These are phyloP conservation scores for Siniperca knerii DNA, from an alignment of 2,113 vertebrate genomes.

Conservation along the genomic window DNA sequence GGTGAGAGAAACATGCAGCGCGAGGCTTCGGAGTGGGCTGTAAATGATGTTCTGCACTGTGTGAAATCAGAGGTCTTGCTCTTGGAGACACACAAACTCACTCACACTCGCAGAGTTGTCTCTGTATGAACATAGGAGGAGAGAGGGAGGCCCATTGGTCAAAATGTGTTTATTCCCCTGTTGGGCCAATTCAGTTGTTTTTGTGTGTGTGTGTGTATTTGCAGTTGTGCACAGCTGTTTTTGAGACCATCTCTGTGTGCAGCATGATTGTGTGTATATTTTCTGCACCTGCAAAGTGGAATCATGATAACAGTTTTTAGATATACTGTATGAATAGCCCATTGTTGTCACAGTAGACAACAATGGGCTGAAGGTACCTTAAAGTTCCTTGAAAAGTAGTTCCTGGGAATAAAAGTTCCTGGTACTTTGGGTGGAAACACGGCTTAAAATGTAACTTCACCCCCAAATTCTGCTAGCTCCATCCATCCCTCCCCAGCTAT, in stretches of 20 bases:
- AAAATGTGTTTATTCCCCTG: constrained; percentile 36
- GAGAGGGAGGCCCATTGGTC: constrained; percentile 51
- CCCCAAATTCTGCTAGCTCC: too few relatives aligned
- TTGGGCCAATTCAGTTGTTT: constrained; percentile 25
- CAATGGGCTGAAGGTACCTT: too few relatives aligned
- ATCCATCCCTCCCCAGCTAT: too few relatives aligned
- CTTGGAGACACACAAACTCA: constrained; percentile 5
- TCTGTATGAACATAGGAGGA: constrained; percentile 5
- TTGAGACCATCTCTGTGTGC: not conserved
- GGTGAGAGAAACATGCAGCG: constrained; percentile 18
- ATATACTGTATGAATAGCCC: not conserved
- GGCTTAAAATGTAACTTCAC: too few relatives aligned
- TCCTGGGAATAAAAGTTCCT: too few relatives aligned
- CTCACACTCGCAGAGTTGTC: not conserved
- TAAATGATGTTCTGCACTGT: constrained; percentile 66
- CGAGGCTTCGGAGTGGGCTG: constrained; percentile 29
- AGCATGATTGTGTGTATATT: not conserved
- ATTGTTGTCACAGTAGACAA: too few relatives aligned
- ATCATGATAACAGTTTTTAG: constrained; percentile 17
- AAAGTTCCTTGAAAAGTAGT: too few relatives aligned
- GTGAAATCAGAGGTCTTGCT: constrained; percentile 67
- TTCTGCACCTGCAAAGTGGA: constrained; percentile 30
- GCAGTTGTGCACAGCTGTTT: not conserved
- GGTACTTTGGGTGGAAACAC: too few relatives aligned
- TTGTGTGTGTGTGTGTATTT: constrained; percentile 1